Base-by-base conservation (phyloP, 2,888 invertebrate genomes). In the Nomada ruficornis region DNA sequence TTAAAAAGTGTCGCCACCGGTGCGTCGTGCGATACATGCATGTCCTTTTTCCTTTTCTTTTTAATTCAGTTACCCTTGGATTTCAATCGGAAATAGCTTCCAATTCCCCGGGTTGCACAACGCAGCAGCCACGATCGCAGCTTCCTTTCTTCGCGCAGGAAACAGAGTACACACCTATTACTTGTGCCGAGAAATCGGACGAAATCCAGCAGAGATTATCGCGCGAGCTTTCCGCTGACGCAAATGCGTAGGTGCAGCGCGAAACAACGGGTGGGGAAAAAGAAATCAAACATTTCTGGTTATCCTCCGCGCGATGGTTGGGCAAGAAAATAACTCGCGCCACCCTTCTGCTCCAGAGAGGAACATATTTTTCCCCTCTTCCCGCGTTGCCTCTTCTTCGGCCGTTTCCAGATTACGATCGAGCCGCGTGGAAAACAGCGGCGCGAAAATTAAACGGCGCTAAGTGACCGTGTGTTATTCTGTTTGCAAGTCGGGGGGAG, bases 261-360 rank as follows among this genome's bases (percentile, higher is more conserved):
- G 59, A 44, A 81, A 86, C 55, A 64, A 75, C 29, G 84, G n/a
- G 42, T 36, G 60, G 52, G 73, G 77, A 81, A 86, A 89, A 88
- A 89, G 89, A 90, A 90, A 87, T 86, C 89, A 86, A 90, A 86
- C 84, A 89, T 83, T 85, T 90, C 90, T 90, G 90, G 90, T 88
- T 90, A 88, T 86, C 89, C 77, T 90, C 89, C 73, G 63, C 64
- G 73, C 54, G 73, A 85, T 84, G 84, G 77, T 85, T 86, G 79
- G 80, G 80, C 83, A 67, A 87, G 87, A 88, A 89, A 89, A 89
- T 84, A 87, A 87, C 82, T 80, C 67, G 18, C 64, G 44, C 72
- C 74, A 60, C 71, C 73, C 77, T 81, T 52, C 71, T 50, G 57
- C 42, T 26, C 47, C 62, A 68, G 67, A 67, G 83, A 84, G 76